Conservation (phyloP, 1,140 invertebrate species). For the Maniola jurtina region DNA sequence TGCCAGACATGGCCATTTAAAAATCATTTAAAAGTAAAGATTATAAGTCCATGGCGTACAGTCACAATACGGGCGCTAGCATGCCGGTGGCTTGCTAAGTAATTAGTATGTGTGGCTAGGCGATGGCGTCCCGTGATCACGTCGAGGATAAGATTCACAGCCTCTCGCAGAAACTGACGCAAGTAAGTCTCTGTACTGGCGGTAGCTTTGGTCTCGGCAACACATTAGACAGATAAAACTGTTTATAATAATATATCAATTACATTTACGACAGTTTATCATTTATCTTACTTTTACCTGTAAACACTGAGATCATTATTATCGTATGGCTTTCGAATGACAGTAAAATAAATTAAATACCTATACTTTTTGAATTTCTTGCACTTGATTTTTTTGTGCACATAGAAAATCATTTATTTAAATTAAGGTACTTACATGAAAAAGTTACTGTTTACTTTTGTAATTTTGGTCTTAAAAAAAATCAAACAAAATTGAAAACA, state of each 20-base stretch:
- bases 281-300: neutral
- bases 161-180: constrained; percentile 82
- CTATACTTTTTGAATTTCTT: too few relatives aligned
- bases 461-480: too few relatives aligned
- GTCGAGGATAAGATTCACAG: constrained; percentile 84
- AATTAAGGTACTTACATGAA: too few relatives aligned
- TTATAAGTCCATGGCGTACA: constrained; percentile 35
- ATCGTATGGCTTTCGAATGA: neutral
- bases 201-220: constrained; percentile 7
- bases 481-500: too few relatives aligned
- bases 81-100: constrained; percentile 61
- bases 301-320: neutral
- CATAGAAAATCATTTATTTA: too few relatives aligned
- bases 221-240: neutral
- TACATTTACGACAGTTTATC: neutral
- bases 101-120: constrained; percentile 77
- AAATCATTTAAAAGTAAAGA: neutral
- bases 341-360: too few relatives aligned
- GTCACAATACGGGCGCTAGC: constrained; percentile 49
- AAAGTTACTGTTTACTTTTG: too few relatives aligned
- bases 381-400: too few relatives aligned
- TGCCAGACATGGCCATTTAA: neutral
- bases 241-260: neutral
- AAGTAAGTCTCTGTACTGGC: constrained; percentile 79
- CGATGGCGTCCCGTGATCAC: constrained; percentile 82